A percentile compares a stretch with the other conserved stretches of the same genome.
phyloP scores from a whole-genome alignment of 37 sponge, comb jelly and placozoan species.

The Ianthella basta region DNA sequence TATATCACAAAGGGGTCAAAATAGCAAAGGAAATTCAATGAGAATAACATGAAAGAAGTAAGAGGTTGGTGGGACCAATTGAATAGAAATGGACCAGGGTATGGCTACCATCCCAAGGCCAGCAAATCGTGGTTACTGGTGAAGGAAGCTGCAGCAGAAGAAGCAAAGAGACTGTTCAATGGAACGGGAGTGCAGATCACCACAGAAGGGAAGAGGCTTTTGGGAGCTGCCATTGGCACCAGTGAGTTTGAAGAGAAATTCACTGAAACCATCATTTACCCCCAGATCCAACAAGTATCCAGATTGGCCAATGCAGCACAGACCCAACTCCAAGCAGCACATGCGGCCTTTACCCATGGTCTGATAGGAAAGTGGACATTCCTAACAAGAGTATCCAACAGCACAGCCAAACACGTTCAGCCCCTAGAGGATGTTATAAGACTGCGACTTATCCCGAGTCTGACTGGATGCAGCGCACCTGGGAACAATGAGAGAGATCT shows the following conservation, averaged over 20 bases:
- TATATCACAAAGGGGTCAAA: no score
- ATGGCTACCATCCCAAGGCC: neutral
- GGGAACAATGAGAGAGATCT: neutral
- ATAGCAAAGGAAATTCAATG: no score
- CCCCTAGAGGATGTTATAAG: neutral
- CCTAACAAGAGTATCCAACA: slow-evolving; percentile 1
- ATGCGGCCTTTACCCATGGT: neutral
- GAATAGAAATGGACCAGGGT: neutral
- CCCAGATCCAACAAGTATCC: neutral
- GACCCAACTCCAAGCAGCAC: slow-evolving; percentile 16
- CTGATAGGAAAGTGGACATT: slow-evolving; percentile 10
- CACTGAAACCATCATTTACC: neutral
- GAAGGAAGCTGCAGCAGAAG: slow-evolving; percentile 3
- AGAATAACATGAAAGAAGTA: neutral
- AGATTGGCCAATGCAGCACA: neutral
- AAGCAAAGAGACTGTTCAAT: neutral
- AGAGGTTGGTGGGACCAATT: neutral
- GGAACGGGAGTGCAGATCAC: neutral
- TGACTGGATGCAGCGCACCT: neutral
- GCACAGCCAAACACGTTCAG: neutral
- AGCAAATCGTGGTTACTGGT: slow-evolving; percentile 1
- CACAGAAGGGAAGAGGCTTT: slow-evolving; percentile 4
- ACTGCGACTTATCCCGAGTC: neutral
- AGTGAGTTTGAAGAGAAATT: neutral
- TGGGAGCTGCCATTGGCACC: slow-evolving; percentile 5